Base-by-base conservation (phyloP, 1,140 invertebrate species). In the Ips nitidus region DNA sequence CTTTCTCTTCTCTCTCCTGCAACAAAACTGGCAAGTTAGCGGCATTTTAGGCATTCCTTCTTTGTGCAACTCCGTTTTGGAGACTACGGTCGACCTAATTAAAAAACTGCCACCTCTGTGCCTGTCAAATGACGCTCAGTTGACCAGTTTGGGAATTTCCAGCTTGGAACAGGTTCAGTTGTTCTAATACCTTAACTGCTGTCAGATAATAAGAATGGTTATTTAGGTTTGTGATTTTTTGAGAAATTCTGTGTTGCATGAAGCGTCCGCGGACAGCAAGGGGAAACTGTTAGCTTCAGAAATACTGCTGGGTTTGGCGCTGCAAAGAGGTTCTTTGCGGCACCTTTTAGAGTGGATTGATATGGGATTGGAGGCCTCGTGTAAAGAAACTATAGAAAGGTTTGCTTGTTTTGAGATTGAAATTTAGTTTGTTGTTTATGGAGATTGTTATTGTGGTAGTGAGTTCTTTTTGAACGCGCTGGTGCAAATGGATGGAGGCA, bases 271-370 rank as follows among this genome's bases (percentile, higher is more conserved):
- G 3, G 84, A 88, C 79, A 62, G 76, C 39, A 71, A 77, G 73
- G 86, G 87, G 59, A 81, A 82, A 73, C 71, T 81, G 50, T 74
- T 88, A 56, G 83, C 85, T 39, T 81, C 82, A 45, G 86, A 89
- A 79, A 77, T 89, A 36, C 78, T 88, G 71, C 75, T 89, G 43
- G 81, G 83, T 4, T 72, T 90, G 41, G 84, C 86, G 38, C 76
- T 87, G 41, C 88, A 89, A 78, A 77, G 87, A 70, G 87, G 88
- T 2, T 86, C 87, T n/a, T 80, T 89, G 38, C 75, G 84, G 39
- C 86, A 87, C 78, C 75, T 89, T 2, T 75, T 90, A 22, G 86
- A 89, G 71, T 90, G 88, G 88, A 84, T 90, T 64, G 83, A 87
- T 59, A 84, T 88, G 82, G 86, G 86, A 36, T 75, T 88, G 47